Conservation (phyloP, 2,113 vertebrate species). For the Cebus imitator region DNA sequence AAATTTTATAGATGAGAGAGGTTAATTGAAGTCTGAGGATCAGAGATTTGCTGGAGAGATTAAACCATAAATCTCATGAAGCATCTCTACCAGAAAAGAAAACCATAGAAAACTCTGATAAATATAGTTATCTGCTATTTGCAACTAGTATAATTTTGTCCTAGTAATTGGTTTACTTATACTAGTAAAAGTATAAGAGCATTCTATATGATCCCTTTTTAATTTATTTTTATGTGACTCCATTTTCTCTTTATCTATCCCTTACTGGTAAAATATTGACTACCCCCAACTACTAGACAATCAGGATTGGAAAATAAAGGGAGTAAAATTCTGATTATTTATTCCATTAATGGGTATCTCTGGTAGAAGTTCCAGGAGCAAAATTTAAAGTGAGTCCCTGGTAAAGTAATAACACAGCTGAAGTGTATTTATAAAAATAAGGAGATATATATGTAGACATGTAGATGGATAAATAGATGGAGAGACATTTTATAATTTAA, state of each 20-base stretch:
- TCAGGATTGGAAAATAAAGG: background rate
- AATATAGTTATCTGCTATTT: background rate
- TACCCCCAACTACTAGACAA: background rate
- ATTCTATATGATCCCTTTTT: background rate
- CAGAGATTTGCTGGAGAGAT: background rate
- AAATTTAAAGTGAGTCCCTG: constrained; percentile 3
- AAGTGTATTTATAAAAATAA: background rate
- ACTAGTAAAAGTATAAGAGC: background rate
- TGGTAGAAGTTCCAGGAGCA: background rate
- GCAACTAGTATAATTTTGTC: background rate
- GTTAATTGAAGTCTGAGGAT: background rate
- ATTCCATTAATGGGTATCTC: background rate
- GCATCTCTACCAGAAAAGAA: background rate
- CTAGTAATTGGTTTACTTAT: background rate
- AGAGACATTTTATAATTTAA: too few species aligned
- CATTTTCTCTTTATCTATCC: background rate
- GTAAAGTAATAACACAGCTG: background rate
- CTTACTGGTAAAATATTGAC: background rate
- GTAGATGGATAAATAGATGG: too few species aligned
- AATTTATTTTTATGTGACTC: background rate
- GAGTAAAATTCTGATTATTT: background rate
- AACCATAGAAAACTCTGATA: background rate
- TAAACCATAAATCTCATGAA: background rate
- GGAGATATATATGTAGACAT: background rate
- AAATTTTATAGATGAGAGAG: background rate